These are phyloP conservation scores for Mus caroli DNA, from an alignment of 2,797 vertebrate species.

Conservation along the genomic window DNA sequence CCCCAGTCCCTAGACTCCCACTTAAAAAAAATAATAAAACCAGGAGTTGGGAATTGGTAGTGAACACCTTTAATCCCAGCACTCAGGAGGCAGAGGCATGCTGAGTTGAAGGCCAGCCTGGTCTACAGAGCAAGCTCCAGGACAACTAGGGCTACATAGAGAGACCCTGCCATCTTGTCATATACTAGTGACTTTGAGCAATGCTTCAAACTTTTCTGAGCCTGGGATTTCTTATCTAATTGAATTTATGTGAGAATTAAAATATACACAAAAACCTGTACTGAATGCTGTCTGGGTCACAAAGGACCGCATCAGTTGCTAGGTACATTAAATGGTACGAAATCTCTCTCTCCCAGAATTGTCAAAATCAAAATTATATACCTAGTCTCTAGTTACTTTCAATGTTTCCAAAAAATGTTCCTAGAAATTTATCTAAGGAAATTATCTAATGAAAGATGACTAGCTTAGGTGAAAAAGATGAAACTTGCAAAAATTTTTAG, in stretches of 20 bases:
- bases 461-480: conserved; percentile 49
- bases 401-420: conserved; percentile 57
- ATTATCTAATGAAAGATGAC: conserved; percentile 53
- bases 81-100: background rate
- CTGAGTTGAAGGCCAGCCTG: background rate
- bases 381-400: conserved; percentile 41
- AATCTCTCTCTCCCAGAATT: background rate
- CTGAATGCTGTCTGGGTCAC: conserved; percentile 21
- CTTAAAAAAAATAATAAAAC: background rate
- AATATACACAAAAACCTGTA: background rate
- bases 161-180: background rate
- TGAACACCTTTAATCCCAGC: background rate
- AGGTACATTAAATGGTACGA: conserved; percentile 46
- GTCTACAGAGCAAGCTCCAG: background rate
- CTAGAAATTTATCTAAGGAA: conserved; percentile 56
- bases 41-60: background rate
- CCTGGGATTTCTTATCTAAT: conserved; percentile 27
- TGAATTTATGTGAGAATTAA: conserved; percentile 56
- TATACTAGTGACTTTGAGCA: conserved; percentile 52
- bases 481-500: conserved; percentile 25
- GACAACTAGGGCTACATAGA: background rate
- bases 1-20: background rate
- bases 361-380: conserved; percentile 58
- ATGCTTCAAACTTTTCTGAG: conserved; percentile 55
- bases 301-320: conserved; percentile 10